Evolutionary conservation across 2,888 invertebrate genomes (phyloP).

Genomic region (Polydrusus cervinus): DNA sequence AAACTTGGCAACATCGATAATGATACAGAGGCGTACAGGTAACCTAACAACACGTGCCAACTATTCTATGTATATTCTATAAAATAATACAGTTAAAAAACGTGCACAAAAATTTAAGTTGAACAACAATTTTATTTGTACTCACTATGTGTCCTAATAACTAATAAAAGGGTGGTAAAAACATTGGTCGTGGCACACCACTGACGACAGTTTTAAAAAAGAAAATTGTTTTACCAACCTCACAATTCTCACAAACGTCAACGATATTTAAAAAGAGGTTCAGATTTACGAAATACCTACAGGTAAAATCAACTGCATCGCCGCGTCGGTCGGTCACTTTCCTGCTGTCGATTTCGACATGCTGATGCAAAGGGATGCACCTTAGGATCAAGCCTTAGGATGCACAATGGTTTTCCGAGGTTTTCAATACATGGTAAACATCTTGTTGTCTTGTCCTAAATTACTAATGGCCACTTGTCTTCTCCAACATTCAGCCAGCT

Average conservation of each 20-base stretch:
- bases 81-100: constrained; percentile 9
- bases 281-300: constrained; percentile 14
- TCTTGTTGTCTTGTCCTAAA: too few relatives aligned
- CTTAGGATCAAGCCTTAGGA: too few relatives aligned
- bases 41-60: constrained; percentile 38
- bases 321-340: too few relatives aligned
- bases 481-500: too few relatives aligned
- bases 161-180: constrained; percentile 5
- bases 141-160: constrained; percentile 18
- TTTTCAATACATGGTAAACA: too few relatives aligned
- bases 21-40: constrained; percentile 32
- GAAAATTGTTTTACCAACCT: constrained; percentile 30
- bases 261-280: not conserved
- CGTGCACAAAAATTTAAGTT: not conserved
- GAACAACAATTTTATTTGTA: not conserved
- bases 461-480: too few relatives aligned
- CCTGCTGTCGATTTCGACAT: too few relatives aligned
- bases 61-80: constrained; percentile 1
- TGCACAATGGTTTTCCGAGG: too few relatives aligned
- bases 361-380: too few relatives aligned
- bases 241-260: constrained; percentile 26
- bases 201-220: constrained; percentile 23
- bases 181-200: constrained; percentile 30
- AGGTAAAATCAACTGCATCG: not conserved
- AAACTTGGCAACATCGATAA: constrained; percentile 30